Base-by-base conservation (phyloP, 2,797 vertebrate genomes). In the Sebastolobus alascanus region DNA sequence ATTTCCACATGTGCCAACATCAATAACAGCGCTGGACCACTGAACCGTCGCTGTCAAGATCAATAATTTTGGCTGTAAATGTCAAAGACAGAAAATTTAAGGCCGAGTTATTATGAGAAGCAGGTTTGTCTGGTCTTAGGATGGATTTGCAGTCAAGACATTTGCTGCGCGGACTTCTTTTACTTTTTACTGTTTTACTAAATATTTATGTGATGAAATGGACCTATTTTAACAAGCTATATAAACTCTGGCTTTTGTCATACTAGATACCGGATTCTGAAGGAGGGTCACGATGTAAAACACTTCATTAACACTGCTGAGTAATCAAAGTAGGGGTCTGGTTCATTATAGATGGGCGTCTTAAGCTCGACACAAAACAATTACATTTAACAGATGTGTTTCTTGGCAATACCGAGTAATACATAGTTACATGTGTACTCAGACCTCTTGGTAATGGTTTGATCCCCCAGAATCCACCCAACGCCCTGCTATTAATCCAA, bases 61-160 rank as follows among this genome's bases (percentile, higher is more conserved):
- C 33, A 80, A 80, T 83, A 13, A 75, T 29, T 68, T 29, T 35
- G n/a, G 50, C 56, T 13, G 55, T 82, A 79, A 86, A 82, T 78
- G 83, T 82, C 63, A 84, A 59, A 33, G 11, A 40, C n/a, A 75
- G 52, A 18, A 73, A 66, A 84, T 84, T 75, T 83, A 79, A 75
- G 33, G 29, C 54, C 1, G 8, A 8, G 20, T 70, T 79, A 68
- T 85, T 2, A 79, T 83, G 31, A 80, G 58, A 78, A 69, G 35
- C 71, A 82, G 64, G 18, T 73, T 73, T 68, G 5, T 40, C 55
- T 73, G 27, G 1, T 43, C 8, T 74, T 5, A 37, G 27, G 54
- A 20, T 69, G 11, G 20, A 61, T 72, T 66, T 85, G 25, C 55
- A 55, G 55, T 59, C 55, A 43, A 54, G 59, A 20, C 6, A 35